Evolutionary conservation across 2,113 vertebrate genomes (phyloP).

Genomic region (Xiphophorus hellerii): DNA sequence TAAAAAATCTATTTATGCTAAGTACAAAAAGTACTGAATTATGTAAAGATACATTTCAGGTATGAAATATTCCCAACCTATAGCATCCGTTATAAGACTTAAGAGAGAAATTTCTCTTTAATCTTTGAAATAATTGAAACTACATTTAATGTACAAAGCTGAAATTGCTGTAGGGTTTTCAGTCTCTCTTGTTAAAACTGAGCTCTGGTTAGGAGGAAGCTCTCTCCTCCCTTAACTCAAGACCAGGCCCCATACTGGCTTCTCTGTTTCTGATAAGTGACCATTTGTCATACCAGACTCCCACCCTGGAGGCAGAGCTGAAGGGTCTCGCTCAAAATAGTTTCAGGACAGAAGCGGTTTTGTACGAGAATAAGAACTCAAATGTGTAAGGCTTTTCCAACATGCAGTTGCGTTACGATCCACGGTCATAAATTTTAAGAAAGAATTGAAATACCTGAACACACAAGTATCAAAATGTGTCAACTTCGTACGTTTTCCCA

Average conservation of each 20-base stretch:
- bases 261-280: conserved; percentile 60
- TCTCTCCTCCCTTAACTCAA: conserved; percentile 9
- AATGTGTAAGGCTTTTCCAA: conserved; percentile 3
- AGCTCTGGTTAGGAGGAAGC: conserved; percentile 3
- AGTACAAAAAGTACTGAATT: not conserved
- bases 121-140: not conserved
- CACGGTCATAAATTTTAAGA: not conserved
- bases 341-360: conserved; percentile 27
- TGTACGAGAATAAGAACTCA: conserved; percentile 7
- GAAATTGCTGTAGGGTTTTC: not conserved
- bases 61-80: not conserved
- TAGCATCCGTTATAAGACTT: not conserved
- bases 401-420: not conserved
- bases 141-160: not conserved
- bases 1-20: not conserved
- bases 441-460: not conserved
- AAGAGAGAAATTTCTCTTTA: not conserved
- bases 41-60: not conserved
- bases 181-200: not conserved
- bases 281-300: conserved; percentile 44
- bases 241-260: conserved; percentile 34
- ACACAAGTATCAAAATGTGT: not conserved
- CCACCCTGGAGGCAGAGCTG: conserved; percentile 28
- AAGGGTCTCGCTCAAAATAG: conserved; percentile 17
- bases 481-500: not conserved